Evolutionary conservation across 2,888 invertebrate genomes (phyloP), one percentile per base, ranked within the genome.

Genomic region (Ochropleura leucogaster): DNA sequence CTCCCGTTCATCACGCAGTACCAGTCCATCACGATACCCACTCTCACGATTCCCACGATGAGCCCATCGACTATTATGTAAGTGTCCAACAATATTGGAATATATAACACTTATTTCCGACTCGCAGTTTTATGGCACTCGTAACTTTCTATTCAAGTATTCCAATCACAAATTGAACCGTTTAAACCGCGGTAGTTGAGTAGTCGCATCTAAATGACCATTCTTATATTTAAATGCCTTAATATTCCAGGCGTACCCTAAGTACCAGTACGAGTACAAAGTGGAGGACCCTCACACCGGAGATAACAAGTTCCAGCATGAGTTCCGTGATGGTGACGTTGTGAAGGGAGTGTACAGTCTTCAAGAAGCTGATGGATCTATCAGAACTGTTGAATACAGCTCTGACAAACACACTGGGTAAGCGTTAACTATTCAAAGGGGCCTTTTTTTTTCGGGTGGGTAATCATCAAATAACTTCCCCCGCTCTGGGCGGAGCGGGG

Each of bases 281-380:
- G 97, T 97, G n/a, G 96, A 97, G 80, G 97, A 97, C 79, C 96
- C 96, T 44, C 97, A 97, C 82, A 97, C 97, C 55, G 97, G 97
- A 62, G 97, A 97, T 91, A 97, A 97, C 87, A 97, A 97, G 91
- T 97, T 95, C 92, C 97, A 97, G 85, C 95, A 96, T 73, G 97
- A 97, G 90, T 91, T 94, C 82, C 95, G 97, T 20, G 97, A 97
- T 93, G 97, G 97, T 10, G 97, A 97, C 85, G 97, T 95, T 20
- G 97, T 97, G 68, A 97, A 97, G 90, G 97, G 97, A 55, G 97
- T 97, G 65, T 97, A 97, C 90, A 96, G 97, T 66, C 92, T 97
- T 57, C 96, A 97, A 73, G 97, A 97, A 87, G 95, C 97, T 76
- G 97, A 97, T 82, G 97, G 97, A 46, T 97, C 97, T 72, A 90